Conservation (phyloP, 2,797 vertebrate species). For the Hyperoplus lanceolatus region DNA sequence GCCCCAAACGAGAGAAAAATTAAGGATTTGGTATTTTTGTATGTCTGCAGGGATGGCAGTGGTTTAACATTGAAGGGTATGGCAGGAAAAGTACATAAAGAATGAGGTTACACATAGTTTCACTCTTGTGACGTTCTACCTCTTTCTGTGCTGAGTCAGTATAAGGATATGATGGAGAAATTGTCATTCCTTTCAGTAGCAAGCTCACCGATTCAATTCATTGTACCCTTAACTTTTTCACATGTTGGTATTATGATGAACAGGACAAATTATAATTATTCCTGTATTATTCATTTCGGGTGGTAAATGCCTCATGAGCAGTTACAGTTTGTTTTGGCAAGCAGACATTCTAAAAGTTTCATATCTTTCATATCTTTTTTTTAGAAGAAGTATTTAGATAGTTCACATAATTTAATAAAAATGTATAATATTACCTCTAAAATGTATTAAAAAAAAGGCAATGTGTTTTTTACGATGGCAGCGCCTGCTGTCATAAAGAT, state of each 20-base stretch:
- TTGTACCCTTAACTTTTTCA: not conserved
- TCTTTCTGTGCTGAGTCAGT: not conserved
- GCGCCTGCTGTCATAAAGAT: too few species aligned
- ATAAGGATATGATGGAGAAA: too few species aligned
- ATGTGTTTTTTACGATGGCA: too few species aligned
- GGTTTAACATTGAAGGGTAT: not conserved
- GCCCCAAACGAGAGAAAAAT: not conserved
- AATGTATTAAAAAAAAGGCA: too few species aligned
- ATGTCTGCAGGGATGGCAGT: not conserved
- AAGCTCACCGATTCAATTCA: not conserved
- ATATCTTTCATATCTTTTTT: not conserved
- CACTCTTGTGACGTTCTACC: constrained; percentile 2
- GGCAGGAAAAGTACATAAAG: not conserved
- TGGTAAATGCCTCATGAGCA: not conserved
- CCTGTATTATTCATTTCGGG: not conserved
- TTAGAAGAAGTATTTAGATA: not conserved
- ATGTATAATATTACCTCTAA: too few species aligned
- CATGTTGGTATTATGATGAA: not conserved
- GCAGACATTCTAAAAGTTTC: not conserved
- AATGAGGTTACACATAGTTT: not conserved
- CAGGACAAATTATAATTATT: not conserved
- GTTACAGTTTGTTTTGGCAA: not conserved
- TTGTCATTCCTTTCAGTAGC: not conserved
- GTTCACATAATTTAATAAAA: too few species aligned
- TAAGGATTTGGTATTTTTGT: not conserved